Percentiles rank a stretch among this genome's conserved stretches.
These are phyloP conservation scores for Leptarthrus brevirostris DNA, from an alignment of 2,888 invertebrate genomes.

Conservation along the genomic window DNA sequence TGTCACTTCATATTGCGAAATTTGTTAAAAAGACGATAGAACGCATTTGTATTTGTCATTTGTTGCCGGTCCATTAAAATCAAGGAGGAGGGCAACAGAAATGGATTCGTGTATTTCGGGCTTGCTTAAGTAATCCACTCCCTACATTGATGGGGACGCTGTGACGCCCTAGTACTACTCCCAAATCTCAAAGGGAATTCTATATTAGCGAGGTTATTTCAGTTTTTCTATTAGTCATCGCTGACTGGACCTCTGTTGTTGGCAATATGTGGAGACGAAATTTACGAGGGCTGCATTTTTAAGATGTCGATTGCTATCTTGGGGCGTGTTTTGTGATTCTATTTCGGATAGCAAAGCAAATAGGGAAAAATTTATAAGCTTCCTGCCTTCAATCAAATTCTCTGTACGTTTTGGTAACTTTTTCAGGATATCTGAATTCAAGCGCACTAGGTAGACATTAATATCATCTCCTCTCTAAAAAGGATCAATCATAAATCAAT, in stretches of 20 bases:
- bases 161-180: too few species aligned
- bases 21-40: conserved; percentile 40
- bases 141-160: too few species aligned
- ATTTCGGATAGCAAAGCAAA: conserved; percentile 34
- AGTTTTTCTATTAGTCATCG: conserved; percentile 17
- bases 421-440: conserved; percentile 28
- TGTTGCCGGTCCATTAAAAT: conserved; percentile 43
- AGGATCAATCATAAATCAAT: conserved; percentile 53
- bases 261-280: background rate
- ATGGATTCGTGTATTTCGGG: conserved; percentile 1
- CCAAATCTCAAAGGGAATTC: conserved; percentile 40
- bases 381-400: conserved; percentile 53
- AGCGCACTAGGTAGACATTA: too few species aligned
- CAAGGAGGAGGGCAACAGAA: conserved; percentile 2
- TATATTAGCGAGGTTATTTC: conserved; percentile 44
- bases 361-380: conserved; percentile 50
- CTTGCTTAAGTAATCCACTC: too few species aligned
- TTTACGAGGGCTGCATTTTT: conserved; percentile 44
- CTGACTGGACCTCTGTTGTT: conserved; percentile 5
- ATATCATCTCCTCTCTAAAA: too few species aligned
- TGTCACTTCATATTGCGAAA: conserved; percentile 26
- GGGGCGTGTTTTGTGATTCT: conserved; percentile 18
- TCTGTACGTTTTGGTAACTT: background rate
- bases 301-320: conserved; percentile 11
- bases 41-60: conserved; percentile 52